Evolutionary conservation across 2,888 invertebrate genomes (phyloP), one percentile per base, ranked within the genome.

Genomic region (Listrodromus nycthemerus): DNA sequence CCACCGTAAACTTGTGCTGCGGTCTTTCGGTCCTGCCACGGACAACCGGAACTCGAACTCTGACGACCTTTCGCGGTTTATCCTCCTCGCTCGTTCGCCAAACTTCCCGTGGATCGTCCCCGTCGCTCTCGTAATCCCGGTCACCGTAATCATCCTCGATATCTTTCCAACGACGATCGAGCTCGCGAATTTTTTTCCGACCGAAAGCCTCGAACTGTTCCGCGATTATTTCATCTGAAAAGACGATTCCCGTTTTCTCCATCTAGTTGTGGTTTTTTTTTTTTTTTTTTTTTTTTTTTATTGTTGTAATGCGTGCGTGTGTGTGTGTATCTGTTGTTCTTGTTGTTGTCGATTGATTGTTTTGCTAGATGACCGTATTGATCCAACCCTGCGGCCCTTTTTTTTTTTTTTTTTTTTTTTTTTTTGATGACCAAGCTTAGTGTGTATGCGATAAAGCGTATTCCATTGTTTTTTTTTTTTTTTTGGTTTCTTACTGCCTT

Each of bases 41-140:
- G 33, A 90, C 88, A 2, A 93, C 90, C 1, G 94, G 94, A 19
- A 94, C 92, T 78, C 93, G 92, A 30, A 94, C 91, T 76, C 92
- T 90, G 1, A 94, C 90, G 80, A 92, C 89, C 86, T 92, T 93
- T 65, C 91, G 90, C 5, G 89, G 89, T 78, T 86, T 88, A 65
- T 87, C 86, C 58, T 85, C 85, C 0, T 81, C 83, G 58, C 70
- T 63, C 4, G 70, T 21, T 45, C 58, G 45, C 80, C 70, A 63
- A 33, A 27, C 21, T 1, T 30, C 52, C 2, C 66, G 45, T 16
- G 61, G 61, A 74, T 83, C 61, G n/a, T 73, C 83, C 24, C 75
- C 58, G 21, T 77, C 82, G 58, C 67, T 65, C 5, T 55, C 70
- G 45, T 79, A 81, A 21, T 82, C 85, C 30, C 48, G 67, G 50